Evolutionary conservation across 2,797 vertebrate genomes (phyloP), one percentile per base, ranked within the genome.

Genomic region (Sebastolobus altivelis): DNA sequence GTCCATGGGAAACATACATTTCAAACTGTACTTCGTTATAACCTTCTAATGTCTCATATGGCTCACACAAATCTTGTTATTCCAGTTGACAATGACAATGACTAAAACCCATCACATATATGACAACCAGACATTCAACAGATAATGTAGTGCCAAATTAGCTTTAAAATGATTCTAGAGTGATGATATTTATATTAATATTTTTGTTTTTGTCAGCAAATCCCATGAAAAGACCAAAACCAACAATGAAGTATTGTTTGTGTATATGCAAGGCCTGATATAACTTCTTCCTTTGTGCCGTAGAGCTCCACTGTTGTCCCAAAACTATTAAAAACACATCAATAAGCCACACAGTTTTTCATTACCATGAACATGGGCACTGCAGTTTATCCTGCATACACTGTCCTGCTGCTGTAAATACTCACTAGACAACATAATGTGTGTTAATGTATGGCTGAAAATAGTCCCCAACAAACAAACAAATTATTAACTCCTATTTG

Each of bases 41-140:
- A 62, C 5, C 12, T 11, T 60, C 49, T 33, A 8, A 61, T 65
- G 6, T 14, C 58, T 52, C 11, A 8, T 35, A 14, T 8, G 16
- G 33, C 49, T 58, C 69, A 38, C 7, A 68, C 31, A 79, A 22
- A 70, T 54, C 56, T 25, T 67, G 37, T 77, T 80, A 68, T 59
- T 68, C 66, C 87, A 87, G 56, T 63, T 84, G 61, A 79, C 60
- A 63, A 29, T 70, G 61, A 70, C 58, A 40, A 71, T 14, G 61
- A 70, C 56, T 33, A 66, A 73, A 69, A 46, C 75, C 18, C 60
- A 67, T 71, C 52, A 61, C 69, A 27, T 5, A 75, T 10, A 74
- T 8, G 29, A 5, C 62, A 67, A 85, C 3, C 18, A 43, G 11
- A 65, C 35, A 77, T 67, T 59, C 2, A 60, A 87, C 67, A 75